phyloP scores from a whole-genome alignment of 1,140 invertebrate species.

The Drosophila tsacasi region DNA sequence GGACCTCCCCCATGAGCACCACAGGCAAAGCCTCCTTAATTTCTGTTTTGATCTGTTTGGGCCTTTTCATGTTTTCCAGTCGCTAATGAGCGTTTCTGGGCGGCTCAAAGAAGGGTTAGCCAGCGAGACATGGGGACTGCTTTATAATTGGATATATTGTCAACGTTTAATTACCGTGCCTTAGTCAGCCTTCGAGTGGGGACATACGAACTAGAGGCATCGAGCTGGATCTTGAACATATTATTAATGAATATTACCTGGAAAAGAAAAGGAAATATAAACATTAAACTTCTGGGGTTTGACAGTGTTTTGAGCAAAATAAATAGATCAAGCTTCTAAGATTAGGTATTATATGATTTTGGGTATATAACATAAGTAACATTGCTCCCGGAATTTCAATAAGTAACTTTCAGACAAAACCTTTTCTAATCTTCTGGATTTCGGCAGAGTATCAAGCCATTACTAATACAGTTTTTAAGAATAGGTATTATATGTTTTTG shows the following conservation, averaged over 20 bases:
- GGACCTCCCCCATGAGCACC: conserved; percentile 25
- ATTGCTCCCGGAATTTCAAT: background rate
- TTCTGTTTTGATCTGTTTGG: conserved; percentile 23
- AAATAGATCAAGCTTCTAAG: background rate
- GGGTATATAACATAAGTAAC: background rate
- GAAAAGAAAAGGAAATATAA: conserved; percentile 12
- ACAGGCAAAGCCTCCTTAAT: conserved; percentile 12
- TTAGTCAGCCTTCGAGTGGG: conserved; percentile 1
- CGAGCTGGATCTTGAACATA: background rate
- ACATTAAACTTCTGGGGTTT: background rate
- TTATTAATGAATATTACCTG: conserved; percentile 33
- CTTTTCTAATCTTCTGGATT: background rate
- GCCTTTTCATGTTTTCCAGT: conserved; percentile 9
- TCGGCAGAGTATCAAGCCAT: background rate
- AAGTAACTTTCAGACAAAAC: background rate
- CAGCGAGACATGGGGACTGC: conserved; percentile 14
- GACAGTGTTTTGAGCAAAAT: too few species aligned
- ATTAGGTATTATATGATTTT: background rate
- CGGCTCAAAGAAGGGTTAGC: conserved; percentile 10
- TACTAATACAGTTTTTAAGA: background rate
- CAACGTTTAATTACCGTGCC: conserved; percentile 22
- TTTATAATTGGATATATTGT: conserved; percentile 58
- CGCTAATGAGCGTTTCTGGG: conserved; percentile 33
- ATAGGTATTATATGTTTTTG: background rate
- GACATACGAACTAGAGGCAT: background rate